phyloP scores from a whole-genome alignment of 2,797 vertebrate species.

The Pipistrellus nathusii region DNA sequence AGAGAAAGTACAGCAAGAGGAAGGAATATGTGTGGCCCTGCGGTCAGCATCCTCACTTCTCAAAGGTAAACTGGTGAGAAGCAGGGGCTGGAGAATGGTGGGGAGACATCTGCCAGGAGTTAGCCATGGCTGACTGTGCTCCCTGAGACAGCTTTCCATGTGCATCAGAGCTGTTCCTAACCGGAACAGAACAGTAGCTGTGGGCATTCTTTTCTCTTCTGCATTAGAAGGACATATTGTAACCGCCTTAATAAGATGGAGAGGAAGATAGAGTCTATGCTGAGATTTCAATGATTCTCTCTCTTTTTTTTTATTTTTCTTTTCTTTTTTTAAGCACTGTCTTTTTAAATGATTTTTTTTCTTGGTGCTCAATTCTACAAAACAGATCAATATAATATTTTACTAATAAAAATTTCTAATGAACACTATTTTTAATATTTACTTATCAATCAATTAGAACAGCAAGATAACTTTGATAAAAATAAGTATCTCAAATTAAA shows the following conservation, averaged over 20 bases:
- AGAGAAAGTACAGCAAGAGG: not conserved
- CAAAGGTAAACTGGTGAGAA: not conserved
- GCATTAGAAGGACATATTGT: not conserved
- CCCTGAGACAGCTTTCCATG: not conserved
- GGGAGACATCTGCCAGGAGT: not conserved
- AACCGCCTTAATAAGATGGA: not conserved
- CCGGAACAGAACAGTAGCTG: not conserved
- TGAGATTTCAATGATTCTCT: not conserved
- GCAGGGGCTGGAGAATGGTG: no score
- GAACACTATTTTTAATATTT: slow-evolving; percentile 10
- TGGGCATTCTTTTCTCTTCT: not conserved
- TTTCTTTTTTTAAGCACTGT: not conserved
- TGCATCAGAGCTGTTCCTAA: not conserved
- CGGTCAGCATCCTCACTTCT: not conserved
- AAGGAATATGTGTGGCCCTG: not conserved
- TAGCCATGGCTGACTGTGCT: not conserved
- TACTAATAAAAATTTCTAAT: slow-evolving; percentile 10
- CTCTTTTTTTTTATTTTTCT: no score
- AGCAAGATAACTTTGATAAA: not conserved
- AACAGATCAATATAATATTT: not conserved
- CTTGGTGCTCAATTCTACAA: not conserved
- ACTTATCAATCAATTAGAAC: not conserved
- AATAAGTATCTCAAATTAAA: not conserved
- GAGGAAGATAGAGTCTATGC: not conserved
- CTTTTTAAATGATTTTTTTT: not conserved